phyloP scores from a whole-genome alignment of 2,888 invertebrate species.

The Hydraecia micacea region DNA sequence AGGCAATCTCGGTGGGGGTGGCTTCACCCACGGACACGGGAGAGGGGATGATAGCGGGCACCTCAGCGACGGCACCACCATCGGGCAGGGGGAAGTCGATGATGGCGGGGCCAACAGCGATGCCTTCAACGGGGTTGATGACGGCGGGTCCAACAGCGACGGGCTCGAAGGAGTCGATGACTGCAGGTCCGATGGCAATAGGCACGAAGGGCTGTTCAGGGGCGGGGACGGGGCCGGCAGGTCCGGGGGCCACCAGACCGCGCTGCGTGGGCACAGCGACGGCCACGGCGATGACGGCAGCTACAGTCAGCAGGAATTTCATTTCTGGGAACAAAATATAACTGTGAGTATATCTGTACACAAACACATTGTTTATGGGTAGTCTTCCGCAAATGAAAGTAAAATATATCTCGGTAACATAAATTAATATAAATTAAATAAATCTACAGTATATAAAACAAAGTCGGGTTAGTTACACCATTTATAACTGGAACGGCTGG shows the following conservation, averaged over 20 bases:
- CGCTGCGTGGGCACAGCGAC: conserved; percentile 60
- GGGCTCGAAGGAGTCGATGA: conserved; percentile 71
- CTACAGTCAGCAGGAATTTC: conserved; percentile 59
- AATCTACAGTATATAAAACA: no score
- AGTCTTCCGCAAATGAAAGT: background rate
- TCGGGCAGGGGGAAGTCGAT: conserved; percentile 56
- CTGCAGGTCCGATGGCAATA: conserved; percentile 65
- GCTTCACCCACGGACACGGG: no score
- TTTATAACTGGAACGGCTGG: no score
- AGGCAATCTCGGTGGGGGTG: background rate
- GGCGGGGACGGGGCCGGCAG: conserved; percentile 47
- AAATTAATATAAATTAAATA: background rate
- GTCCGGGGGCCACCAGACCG: conserved; percentile 49
- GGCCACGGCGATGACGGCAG: conserved; percentile 58
- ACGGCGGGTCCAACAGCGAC: conserved; percentile 70
- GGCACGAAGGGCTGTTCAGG: conserved; percentile 40
- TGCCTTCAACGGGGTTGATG: conserved; percentile 10
- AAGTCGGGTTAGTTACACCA: no score
- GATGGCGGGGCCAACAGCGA: conserved; percentile 58
- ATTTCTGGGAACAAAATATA: conserved; percentile 48
- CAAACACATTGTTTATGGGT: background rate
- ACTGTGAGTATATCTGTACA: background rate
- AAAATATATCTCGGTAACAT: background rate
- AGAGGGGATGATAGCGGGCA: conserved; percentile 20
- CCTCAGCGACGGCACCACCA: conserved; percentile 22